Evolutionary conservation across 2,113 vertebrate genomes (phyloP).

Genomic region (Lanius ludovicianus): DNA sequence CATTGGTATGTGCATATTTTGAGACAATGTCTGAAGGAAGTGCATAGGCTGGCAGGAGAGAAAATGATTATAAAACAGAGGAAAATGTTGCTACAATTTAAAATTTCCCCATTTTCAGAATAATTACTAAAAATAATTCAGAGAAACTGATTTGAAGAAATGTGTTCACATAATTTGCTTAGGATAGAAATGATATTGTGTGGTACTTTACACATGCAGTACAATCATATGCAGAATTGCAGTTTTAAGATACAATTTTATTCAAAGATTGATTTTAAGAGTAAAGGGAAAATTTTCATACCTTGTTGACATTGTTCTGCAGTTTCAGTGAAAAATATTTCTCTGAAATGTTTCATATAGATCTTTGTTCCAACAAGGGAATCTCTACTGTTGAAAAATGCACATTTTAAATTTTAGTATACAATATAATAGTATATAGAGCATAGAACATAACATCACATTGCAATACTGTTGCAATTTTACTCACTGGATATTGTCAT

Average conservation of each 20-base stretch:
- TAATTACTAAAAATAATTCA: background rate
- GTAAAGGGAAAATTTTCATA: background rate
- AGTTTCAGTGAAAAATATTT: background rate
- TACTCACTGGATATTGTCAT: background rate
- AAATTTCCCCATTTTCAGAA: background rate
- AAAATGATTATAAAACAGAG: background rate
- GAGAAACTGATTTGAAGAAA: background rate
- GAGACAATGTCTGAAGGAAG: background rate
- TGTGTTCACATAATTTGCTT: background rate
- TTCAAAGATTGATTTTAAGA: background rate
- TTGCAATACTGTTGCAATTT: background rate
- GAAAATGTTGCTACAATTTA: background rate
- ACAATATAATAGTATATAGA: background rate
- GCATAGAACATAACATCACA: background rate
- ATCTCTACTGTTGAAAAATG: background rate
- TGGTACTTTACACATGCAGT: background rate
- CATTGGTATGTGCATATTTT: background rate
- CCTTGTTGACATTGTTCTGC: background rate
- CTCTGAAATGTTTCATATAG: background rate
- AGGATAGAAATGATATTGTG: background rate
- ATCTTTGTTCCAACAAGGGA: background rate
- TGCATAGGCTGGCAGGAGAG: background rate
- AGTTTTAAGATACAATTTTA: background rate
- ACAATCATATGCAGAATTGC: background rate
- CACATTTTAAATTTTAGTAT: background rate